Base-by-base conservation (phyloP, 2,888 invertebrate species). In the Cremastobaeus sp. region DNA sequence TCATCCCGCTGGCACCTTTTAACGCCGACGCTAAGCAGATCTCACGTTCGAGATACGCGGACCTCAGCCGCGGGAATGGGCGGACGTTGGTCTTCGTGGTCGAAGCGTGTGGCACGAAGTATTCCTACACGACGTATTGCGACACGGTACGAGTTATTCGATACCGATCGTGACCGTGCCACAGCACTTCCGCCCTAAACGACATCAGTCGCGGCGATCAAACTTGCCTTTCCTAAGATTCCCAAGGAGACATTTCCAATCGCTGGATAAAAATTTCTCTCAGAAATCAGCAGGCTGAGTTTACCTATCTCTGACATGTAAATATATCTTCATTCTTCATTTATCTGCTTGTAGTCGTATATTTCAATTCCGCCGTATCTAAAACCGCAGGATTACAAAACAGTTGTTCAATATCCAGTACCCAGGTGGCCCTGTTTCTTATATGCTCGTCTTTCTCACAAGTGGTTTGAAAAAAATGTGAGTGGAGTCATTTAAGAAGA, bases 141-240 rank as follows among this genome's bases (percentile, higher is more conserved):
- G 76, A 76, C 77, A 74, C 78, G 77, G 74, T 73, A 65, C 72
- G 35, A 76, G 76, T 74, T 77, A 76, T 75, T 77, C 68, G 79
- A 78, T 79, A 77, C 68, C 74, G 74, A 77, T 79, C 79, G 77
- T 77, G 79, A 77, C 77, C 75, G 68, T 55, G 65, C 50, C 47
- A 39, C 20, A 17, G 39, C 47, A 71, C 70, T 77, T 75, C 73
- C 70, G 74, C 70, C 74, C 71, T 12, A 41, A 50, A 52, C 55
- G 62, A 74, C 66, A 70, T 68, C 52, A 37, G 60, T 55, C 50
- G 64, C 43, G 43, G 15, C 68, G 45, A 68, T 62, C 54, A 62
- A 62, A 60, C 34, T 54, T 41, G 37, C 43, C 54, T 39, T n/a
- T n/a, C n/a, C n/a, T n/a, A n/a, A n/a, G 59, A 39, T 54, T 54